phyloP scores from a whole-genome alignment of 2,797 vertebrate genomes.

The Loriculus beryllinus region DNA sequence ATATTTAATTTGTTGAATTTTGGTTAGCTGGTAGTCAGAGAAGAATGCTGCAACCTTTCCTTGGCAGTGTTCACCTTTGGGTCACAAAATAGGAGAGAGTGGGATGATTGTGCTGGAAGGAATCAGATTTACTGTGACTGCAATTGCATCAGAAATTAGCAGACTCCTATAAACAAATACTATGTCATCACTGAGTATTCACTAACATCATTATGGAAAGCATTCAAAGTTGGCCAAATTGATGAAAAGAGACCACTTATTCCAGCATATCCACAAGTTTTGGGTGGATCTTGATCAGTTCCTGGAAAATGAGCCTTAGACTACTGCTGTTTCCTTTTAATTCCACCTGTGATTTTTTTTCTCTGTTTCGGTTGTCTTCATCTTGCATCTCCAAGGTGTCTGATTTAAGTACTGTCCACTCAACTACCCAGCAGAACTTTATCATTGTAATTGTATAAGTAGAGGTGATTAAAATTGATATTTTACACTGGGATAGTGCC shows the following conservation, averaged over 20 bases:
- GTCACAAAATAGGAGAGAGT: not conserved
- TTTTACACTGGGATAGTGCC: not conserved
- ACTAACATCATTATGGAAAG: not conserved
- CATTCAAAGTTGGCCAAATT: not conserved
- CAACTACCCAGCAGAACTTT: not conserved
- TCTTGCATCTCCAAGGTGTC: not conserved
- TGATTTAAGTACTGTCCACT: not conserved
- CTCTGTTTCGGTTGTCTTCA: not conserved
- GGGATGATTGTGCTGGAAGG: not conserved
- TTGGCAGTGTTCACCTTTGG: not conserved
- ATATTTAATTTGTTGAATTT: not conserved
- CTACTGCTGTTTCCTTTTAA: not conserved
- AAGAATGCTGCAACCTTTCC: not conserved
- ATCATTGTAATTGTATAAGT: not conserved
- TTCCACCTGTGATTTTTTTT: not conserved
- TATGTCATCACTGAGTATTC: not conserved
- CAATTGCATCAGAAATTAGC: not conserved
- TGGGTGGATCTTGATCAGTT: not conserved
- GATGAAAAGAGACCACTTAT: not conserved
- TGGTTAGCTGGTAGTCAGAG: not conserved
- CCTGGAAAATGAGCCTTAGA: not conserved
- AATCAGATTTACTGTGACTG: not conserved
- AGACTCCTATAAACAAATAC: not conserved
- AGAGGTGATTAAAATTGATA: not conserved
- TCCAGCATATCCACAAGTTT: not conserved